Evolutionary conservation across 2,113 vertebrate genomes (phyloP).

Genomic region (Ceratotherium simum): DNA sequence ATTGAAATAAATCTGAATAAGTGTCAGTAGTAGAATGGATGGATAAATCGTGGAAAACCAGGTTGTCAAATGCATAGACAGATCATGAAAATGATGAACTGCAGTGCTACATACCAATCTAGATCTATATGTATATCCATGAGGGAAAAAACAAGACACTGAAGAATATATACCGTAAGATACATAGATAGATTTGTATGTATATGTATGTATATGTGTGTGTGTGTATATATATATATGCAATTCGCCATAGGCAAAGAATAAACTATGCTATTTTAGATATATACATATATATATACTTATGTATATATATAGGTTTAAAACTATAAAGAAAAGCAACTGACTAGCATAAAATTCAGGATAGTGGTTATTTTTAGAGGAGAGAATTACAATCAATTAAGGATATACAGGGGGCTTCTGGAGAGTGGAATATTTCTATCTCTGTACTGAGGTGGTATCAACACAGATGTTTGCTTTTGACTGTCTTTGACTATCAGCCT

Average conservation of each 20-base stretch:
- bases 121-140: neutral
- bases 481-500: neutral
- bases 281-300: neutral
- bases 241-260: neutral
- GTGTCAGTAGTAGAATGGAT: neutral
- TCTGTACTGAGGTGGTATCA: neutral
- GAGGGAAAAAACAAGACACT: neutral
- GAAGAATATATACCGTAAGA: neutral
- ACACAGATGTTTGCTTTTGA: neutral
- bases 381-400: neutral
- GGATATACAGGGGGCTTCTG: neutral
- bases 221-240: neutral
- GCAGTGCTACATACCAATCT: neutral
- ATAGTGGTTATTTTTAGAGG: neutral
- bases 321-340: slow-evolving; percentile 13
- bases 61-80: neutral
- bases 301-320: neutral
- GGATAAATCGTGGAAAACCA: neutral
- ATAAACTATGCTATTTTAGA: neutral
- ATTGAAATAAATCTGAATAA: neutral
- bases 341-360: neutral
- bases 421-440: neutral
- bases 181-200: neutral
- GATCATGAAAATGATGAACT: neutral
- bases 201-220: neutral